Evolutionary conservation across 2,888 invertebrate genomes (phyloP).

Genomic region (Drosophila tripunctata): DNA sequence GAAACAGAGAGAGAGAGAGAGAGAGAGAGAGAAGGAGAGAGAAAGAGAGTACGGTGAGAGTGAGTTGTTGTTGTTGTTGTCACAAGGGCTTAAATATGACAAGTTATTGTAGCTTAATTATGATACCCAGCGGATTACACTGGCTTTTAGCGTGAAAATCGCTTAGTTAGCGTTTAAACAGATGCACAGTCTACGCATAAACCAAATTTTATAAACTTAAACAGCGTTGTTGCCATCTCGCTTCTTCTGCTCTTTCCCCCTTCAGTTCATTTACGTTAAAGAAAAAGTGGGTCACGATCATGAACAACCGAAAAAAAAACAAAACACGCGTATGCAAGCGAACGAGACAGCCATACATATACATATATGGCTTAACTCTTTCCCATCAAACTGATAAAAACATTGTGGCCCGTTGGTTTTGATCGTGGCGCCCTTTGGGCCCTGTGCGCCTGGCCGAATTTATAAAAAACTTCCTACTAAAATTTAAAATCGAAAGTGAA

Average conservation of each 20-base stretch:
- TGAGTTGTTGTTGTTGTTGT: constrained; percentile 16
- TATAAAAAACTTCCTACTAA: constrained; percentile 79
- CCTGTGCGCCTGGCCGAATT: constrained; percentile 69
- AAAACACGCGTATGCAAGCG: background rate
- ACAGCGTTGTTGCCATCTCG: background rate
- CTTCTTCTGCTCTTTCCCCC: too few species aligned
- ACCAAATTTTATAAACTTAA: constrained; percentile 11
- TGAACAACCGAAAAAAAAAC: constrained; percentile 23
- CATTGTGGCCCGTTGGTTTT: constrained; percentile 9
- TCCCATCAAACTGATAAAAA: constrained; percentile 34
- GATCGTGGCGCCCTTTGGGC: constrained; percentile 40
- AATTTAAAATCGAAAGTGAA: constrained; percentile 76
- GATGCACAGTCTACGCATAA: constrained; percentile 4
- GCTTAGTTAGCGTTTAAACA: constrained; percentile 7
- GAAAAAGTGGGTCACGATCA: constrained; percentile 60
- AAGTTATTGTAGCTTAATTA: constrained; percentile 79
- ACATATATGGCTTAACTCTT: constrained; percentile 6
- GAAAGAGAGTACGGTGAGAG: background rate
- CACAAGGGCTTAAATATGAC: constrained; percentile 68
- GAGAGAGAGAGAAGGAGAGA: constrained; percentile 3
- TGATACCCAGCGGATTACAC: constrained; percentile 69
- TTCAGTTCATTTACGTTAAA: background rate
- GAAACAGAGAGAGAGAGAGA: constrained; percentile 1
- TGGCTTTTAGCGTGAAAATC: constrained; percentile 44
- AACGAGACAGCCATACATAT: constrained; percentile 44